These are phyloP conservation scores for Drosophila jambulina DNA, from an alignment of 1,140 invertebrate species.

Conservation along the genomic window DNA sequence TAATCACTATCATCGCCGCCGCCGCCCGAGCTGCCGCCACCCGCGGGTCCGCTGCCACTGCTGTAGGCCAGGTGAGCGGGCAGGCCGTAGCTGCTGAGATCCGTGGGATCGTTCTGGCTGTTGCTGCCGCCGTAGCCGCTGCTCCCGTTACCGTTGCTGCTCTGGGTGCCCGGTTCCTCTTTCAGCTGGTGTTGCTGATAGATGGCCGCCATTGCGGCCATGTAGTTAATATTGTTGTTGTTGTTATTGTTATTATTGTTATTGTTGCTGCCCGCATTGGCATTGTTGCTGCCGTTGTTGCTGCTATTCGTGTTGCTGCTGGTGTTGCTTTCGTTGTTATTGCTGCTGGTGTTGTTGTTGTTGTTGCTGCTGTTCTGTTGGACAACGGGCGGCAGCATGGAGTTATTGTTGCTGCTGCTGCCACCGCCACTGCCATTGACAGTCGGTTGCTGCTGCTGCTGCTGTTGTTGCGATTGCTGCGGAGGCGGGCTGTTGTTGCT, in stretches of 20 bases:
- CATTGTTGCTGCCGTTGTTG: slow-evolving; percentile 51
- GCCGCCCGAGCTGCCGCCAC: slow-evolving; percentile 51
- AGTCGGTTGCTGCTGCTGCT: slow-evolving; percentile 51
- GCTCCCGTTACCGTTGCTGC: slow-evolving; percentile 48
- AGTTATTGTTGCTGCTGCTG: slow-evolving; percentile 55
- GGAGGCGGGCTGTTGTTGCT: slow-evolving; percentile 69
- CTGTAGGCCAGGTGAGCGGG: slow-evolving; percentile 73
- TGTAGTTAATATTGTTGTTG: slow-evolving; percentile 77
- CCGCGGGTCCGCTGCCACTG: slow-evolving; percentile 35
- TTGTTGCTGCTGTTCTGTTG: slow-evolving; percentile 36
- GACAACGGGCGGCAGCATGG: slow-evolving; percentile 69
- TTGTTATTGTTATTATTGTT: slow-evolving; percentile 73
- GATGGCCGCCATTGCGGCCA: slow-evolving; percentile 72
- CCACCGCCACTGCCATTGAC: slow-evolving; percentile 53
- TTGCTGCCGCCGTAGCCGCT: slow-evolving; percentile 54
- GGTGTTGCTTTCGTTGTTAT: slow-evolving; percentile 42
- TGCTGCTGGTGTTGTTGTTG: slow-evolving; percentile 30
- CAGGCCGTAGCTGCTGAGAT: slow-evolving; percentile 76
- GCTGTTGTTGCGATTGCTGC: slow-evolving; percentile 60
- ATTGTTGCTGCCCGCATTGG: slow-evolving; percentile 61
- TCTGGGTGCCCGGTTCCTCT: slow-evolving; percentile 80
- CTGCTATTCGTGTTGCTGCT: slow-evolving; percentile 38
- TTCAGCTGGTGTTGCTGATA: slow-evolving; percentile 80
- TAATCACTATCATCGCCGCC: slow-evolving; percentile 78
- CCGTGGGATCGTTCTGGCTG: slow-evolving; percentile 78